Percentiles rank a stretch among this genome's conserved stretches.
phyloP scores from a whole-genome alignment of 2,797 vertebrate species.

The Ibycter americanus region DNA sequence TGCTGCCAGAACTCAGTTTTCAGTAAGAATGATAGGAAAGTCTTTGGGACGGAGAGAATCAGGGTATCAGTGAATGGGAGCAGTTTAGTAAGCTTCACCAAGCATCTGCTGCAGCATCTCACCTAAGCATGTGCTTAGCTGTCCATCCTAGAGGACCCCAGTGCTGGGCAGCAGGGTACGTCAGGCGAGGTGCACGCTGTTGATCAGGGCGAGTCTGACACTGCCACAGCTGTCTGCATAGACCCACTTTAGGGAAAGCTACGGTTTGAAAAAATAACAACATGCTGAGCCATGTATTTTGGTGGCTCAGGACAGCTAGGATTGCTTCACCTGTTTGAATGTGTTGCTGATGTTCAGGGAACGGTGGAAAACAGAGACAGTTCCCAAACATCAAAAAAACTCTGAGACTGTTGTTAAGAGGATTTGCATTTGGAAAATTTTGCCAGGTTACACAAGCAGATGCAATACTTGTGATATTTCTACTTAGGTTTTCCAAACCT shows the following conservation, averaged over 20 bases:
- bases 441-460: constrained; percentile 37
- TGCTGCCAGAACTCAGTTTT: accelerated
- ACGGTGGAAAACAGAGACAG: background rate
- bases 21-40: background rate
- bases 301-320: background rate
- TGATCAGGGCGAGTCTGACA: accelerated
- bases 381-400: constrained; percentile 37
- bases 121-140: background rate
- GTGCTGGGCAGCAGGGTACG: background rate
- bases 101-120: background rate
- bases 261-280: background rate
- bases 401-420: background rate
- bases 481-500: constrained; percentile 20
- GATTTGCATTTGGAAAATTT: constrained; percentile 17
- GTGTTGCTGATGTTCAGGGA: background rate
- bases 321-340: background rate
- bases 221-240: background rate
- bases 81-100: background rate
- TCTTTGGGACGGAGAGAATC: background rate
- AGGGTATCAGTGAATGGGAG: background rate
- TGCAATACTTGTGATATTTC: constrained; percentile 28
- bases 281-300: background rate
- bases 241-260: background rate
- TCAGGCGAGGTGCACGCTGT: background rate
- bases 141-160: background rate